phyloP scores from a whole-genome alignment of 2,888 invertebrate species.

The Caenorhabditis doughertyi region DNA sequence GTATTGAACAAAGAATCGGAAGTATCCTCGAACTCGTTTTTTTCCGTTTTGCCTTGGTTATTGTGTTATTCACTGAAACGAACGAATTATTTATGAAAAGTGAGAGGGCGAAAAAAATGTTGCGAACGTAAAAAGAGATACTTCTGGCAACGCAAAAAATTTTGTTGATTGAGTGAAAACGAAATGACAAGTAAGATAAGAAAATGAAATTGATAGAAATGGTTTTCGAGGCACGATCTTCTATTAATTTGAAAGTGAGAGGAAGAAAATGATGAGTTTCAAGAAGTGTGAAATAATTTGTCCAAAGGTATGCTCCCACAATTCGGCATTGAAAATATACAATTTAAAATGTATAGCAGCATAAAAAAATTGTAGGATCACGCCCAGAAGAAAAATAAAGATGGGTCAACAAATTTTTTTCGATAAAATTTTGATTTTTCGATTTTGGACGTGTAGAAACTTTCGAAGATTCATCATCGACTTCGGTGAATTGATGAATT shows the following conservation, averaged over 20 bases:
- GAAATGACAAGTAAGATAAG: constrained; percentile 14
- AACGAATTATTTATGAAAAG: neutral
- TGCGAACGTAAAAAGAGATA: constrained; percentile 28
- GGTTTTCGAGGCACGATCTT: neutral
- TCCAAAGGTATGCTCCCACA: no score
- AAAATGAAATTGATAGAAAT: neutral
- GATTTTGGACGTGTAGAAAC: no score
- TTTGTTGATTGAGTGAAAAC: constrained; percentile 42
- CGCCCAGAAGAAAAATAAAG: no score
- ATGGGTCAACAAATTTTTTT: no score
- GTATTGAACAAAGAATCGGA: neutral
- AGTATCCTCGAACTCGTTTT: neutral
- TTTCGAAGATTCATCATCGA: no score
- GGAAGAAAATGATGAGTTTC: no score
- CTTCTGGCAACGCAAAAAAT: neutral
- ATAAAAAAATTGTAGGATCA: no score
- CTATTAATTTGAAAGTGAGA: neutral
- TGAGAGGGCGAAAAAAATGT: constrained; percentile 2
- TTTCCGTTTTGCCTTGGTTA: constrained; percentile 20
- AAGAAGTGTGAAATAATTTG: no score
- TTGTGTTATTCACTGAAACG: constrained; percentile 34
- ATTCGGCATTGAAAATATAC: no score
- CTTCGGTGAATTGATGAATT: no score
- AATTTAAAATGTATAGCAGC: no score
- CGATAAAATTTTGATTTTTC: no score